Base-by-base conservation (phyloP, 2,888 invertebrate genomes). In the Phragmatobia fuliginosa region DNA sequence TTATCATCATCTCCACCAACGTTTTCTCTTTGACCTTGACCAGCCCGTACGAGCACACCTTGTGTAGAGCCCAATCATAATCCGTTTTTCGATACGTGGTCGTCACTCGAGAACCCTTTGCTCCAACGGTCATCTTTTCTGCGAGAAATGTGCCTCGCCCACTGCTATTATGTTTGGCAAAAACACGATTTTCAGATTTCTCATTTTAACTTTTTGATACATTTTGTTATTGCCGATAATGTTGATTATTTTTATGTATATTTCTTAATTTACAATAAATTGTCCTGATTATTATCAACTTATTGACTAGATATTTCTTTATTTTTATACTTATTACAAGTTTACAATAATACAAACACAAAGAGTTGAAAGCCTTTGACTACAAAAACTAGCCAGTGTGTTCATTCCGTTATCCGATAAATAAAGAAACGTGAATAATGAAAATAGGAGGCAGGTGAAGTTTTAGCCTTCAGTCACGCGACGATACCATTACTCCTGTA, bases 381-480 rank as follows among this genome's bases (percentile, higher is more conserved):
- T 64, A 64, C 52, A n/a, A 32, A 68, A 60, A 52, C 60, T 16
- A 18, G 68, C 32, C 36, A 10, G 68, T 60, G 45, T 60, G 60
- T 38, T 38, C 38, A 14, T 38, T 38, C 38, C 16, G 28, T 52
- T n/a, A 58, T 6, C 38, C 60, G 38, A 33, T 52, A 72, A 70
- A 45, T 58, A 59, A 72, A 45, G 70, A 68, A 74, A 71, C 49
- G 52, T 69, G 72, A 69, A 79, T 60, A 75, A 74, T 75, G 65
- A 76, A 78, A 76, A 72, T 73, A 49, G 65, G 62, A 72, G 60
- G 66, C 73, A 70, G 74, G 72, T 76, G 60, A 67, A 72, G 66
- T 64, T 67, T 60, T 64, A 77, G 66, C 77, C 76, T 79, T 76
- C 75, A 56, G 81, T 82, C 86, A 85, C 83, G 85, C 85, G 72